Evolutionary conservation across 2,113 vertebrate species (phyloP).

Genomic region (Apteryx owenii): DNA sequence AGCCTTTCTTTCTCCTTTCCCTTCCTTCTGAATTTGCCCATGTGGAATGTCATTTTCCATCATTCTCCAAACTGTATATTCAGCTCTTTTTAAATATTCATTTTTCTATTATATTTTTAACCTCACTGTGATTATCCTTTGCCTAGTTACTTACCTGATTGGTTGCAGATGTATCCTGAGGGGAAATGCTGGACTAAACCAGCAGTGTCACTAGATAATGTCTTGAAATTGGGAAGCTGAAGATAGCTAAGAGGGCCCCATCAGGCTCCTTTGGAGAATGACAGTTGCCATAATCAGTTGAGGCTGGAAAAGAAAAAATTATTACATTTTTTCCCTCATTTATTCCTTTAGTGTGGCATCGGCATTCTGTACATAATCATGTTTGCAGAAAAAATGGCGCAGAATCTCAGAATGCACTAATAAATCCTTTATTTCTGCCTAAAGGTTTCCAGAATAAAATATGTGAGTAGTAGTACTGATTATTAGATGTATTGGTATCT

Average conservation of each 20-base stretch:
- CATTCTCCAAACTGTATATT: slow-evolving; percentile 25
- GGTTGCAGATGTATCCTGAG: slow-evolving; percentile 24
- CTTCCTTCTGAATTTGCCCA: not conserved
- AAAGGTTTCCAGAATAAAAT: not conserved
- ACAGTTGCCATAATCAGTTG: not conserved
- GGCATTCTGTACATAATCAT: not conserved
- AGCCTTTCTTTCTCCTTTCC: not conserved
- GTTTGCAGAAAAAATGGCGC: not conserved
- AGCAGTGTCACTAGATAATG: not conserved
- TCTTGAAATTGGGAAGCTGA: not conserved
- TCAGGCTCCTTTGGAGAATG: not conserved
- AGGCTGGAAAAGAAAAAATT: not conserved
- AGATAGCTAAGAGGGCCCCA: not conserved
- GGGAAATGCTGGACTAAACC: not conserved
- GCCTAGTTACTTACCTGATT: slow-evolving; percentile 30
- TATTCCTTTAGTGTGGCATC: not conserved
- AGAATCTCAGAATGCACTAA: not conserved
- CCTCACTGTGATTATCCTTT: slow-evolving; percentile 24
- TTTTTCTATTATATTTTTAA: slow-evolving; percentile 66
- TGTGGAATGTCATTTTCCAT: slow-evolving; percentile 17
- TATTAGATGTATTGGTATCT: not conserved
- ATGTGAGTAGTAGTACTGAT: not conserved
- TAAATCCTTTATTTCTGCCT: not conserved
- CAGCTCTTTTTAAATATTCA: slow-evolving; percentile 58
- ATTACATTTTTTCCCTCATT: not conserved